Evolutionary conservation across 92 coral and sea anemone species (phyloP).

Genomic region (Galaxea fascicularis): DNA sequence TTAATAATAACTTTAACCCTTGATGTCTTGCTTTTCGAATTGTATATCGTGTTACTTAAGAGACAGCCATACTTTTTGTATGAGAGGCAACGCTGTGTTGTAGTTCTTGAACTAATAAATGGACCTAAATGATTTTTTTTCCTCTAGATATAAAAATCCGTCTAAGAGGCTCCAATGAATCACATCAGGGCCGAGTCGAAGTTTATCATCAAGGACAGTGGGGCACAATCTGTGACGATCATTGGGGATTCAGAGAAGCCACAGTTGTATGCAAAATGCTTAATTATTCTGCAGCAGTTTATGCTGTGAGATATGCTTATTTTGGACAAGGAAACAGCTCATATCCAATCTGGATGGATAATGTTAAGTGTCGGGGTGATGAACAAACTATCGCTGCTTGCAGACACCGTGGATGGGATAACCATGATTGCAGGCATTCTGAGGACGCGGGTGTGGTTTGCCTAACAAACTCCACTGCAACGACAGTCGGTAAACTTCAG

Average conservation of each 20-base stretch:
- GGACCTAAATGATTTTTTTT: neutral
- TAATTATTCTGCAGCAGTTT: slow-evolving; percentile 27
- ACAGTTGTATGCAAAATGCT: slow-evolving; percentile 35
- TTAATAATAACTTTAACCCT: too few relatives aligned
- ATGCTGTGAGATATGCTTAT: slow-evolving; percentile 2
- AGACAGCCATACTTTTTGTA: too few relatives aligned
- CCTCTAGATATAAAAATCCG: neutral
- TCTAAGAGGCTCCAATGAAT: slow-evolving; percentile 1
- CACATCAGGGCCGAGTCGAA: slow-evolving; percentile 37
- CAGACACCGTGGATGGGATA: slow-evolving; percentile 12
- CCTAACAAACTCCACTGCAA: slow-evolving; percentile 23
- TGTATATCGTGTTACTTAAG: too few relatives aligned
- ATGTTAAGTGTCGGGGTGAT: slow-evolving; percentile 46
- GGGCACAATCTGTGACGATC: slow-evolving; percentile 46
- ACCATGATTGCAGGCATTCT: neutral
- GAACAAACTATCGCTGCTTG: slow-evolving; percentile 42
- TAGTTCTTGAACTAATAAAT: too few relatives aligned
- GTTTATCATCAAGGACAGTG: slow-evolving; percentile 13
- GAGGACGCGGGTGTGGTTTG: slow-evolving; percentile 48
- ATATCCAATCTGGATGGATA: slow-evolving; percentile 32
- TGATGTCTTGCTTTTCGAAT: too few relatives aligned
- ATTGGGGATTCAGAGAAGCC: slow-evolving; percentile 44
- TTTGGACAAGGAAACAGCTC: slow-evolving; percentile 29
- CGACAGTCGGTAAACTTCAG: slow-evolving; percentile 9
- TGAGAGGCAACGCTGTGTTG: too few relatives aligned